Evolutionary conservation across 2,888 invertebrate genomes (phyloP), one percentile per base, ranked within the genome.

Genomic region (Eremobia ochroleuca): DNA sequence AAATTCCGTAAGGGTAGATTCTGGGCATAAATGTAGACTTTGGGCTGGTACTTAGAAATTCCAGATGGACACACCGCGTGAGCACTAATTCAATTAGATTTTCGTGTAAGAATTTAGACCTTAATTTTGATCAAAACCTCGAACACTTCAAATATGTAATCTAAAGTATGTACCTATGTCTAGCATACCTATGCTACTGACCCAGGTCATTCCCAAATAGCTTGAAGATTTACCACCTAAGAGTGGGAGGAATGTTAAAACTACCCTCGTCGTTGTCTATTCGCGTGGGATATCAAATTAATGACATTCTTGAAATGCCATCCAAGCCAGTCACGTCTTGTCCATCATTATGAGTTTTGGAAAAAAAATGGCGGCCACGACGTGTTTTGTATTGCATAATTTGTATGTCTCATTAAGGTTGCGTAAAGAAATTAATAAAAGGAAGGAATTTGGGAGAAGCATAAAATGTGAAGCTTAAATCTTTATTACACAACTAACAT

Each of bases 281-380:
- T 87, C 90, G 77, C 84, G 77, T 81, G 73, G 84, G 81, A 72
- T 77, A 79, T 85, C 85, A 74, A 82, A 89, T 90, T 88, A 86
- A 87, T 84, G 66, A 83, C 87, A 90, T 90, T 90, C 88, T 76
- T 85, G 73, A 76, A 82, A 81, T 76, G 79, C 76, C 79, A 76
- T 52, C 55, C 75, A 79, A 74, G 64, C 81, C 61, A 70, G 78
- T 83, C 87, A 86, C 85, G 86, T 76, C 40, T 58, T 66, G 77
- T 66, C 79, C 82, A 70, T 85, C 85, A 85, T 89, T 85, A 87
- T 79, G 86, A 87, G 81, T 81, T 80, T 43, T 79, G 75, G 67
- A 77, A 84, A 83, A 82, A 82, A 86, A 86, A 83, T 83, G 86
- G 77, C 73, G 28, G 61, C 15, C 15, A 5, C 15, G 34, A 86